These are phyloP conservation scores for Adineta ricciae DNA, from an alignment of 2,888 invertebrate genomes.

Conservation along the genomic window DNA sequence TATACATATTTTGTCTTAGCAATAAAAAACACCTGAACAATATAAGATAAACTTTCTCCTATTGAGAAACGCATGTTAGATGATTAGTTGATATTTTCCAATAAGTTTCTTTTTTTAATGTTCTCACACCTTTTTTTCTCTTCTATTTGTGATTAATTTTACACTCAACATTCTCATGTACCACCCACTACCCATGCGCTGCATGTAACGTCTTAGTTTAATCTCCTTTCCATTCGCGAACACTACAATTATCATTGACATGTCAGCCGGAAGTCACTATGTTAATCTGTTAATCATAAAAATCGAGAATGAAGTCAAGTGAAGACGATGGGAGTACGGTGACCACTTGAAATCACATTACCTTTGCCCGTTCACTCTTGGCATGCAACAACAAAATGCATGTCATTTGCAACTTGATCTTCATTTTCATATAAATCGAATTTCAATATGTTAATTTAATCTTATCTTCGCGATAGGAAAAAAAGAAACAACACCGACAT, in stretches of 20 bases:
- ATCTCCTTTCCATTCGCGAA: background rate
- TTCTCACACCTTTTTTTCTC: background rate
- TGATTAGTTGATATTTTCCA: background rate
- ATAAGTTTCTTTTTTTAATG: background rate
- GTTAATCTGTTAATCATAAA: conserved; percentile 11
- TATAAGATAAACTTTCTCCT: no score
- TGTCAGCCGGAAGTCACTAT: background rate
- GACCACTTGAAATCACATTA: background rate
- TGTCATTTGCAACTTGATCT: background rate
- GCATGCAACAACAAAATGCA: background rate
- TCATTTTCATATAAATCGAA: background rate
- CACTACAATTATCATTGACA: background rate
- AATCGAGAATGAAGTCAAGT: conserved; percentile 11
- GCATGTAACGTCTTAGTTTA: background rate
- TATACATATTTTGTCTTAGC: background rate
- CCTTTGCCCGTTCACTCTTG: background rate
- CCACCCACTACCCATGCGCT: background rate
- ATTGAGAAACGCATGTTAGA: no score
- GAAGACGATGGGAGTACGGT: conserved; percentile 1
- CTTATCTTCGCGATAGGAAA: background rate
- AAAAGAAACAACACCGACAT: background rate
- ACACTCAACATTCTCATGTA: background rate
- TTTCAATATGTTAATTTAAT: background rate
- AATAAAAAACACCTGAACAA: background rate
- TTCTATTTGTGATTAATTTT: background rate